Evolutionary conservation across 2,113 vertebrate genomes (phyloP), one percentile per base, ranked within the genome.

Genomic region (Psilopogon haemacephalus): DNA sequence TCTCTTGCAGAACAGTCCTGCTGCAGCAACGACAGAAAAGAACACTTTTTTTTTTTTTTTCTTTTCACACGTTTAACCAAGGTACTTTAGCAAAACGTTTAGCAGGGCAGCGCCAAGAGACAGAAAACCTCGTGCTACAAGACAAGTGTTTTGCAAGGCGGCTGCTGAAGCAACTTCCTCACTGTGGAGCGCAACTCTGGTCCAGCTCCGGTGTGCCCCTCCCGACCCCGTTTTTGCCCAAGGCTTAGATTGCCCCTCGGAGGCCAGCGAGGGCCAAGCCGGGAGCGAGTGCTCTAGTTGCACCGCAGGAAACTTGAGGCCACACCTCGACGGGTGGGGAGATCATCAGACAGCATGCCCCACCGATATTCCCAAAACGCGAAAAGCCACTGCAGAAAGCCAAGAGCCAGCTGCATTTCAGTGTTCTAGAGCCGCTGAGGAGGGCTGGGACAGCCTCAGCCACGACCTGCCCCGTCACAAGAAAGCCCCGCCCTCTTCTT

Each of bases 381-480:
- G 48, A 12, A 10, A 48, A 12, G 9, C 20, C 20, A 11, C 10
- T 23, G 20, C 9, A 23, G 20, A 11, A 21, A 23, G 46, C 46
- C 20, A 48, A 11, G 20, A 21, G 46, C 20, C 10, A 11, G 48
- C 48, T 24, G 21, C 12, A 13, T 13, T 1, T 2, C 33, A 11
- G 2, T 23, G 3, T 0, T 3, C 20, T 18, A 65, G 16, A 1
- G 20, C 68, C 24, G 15, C 13, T 14, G 0, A 1, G 0, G 4
- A 12, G 6, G 2, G 1, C 5, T 2, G 3, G 3, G 0, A 4
- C 68, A 33, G 1, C 44, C 28, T 1, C 9, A 30, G 18, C 20
- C 38, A 9, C 21, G 48, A 12, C 6, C 28, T 14, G 15, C 16
- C 28, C 7, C 27, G 27, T 55, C 15, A 55, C 28, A 17, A 16